Percentiles rank a stretch among this genome's conserved stretches.
Conservation (phyloP, 2,888 invertebrate genomes). For the Drosophila subsilvestris region DNA sequence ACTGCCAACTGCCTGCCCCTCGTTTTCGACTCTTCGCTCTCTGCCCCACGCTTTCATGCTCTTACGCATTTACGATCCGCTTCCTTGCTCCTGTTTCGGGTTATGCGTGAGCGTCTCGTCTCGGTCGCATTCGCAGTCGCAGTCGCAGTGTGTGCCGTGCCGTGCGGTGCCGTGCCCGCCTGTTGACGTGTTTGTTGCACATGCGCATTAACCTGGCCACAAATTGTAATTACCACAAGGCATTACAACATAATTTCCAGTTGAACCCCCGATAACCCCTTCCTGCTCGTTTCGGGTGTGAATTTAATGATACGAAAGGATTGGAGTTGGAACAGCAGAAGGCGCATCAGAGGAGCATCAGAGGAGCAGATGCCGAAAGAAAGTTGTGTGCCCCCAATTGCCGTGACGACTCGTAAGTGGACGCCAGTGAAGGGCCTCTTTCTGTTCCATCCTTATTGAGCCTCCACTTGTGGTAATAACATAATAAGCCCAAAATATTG, state of each 20-base stretch:
- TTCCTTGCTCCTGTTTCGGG: constrained; percentile 44
- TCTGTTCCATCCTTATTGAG: constrained; percentile 21
- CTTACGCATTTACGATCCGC: constrained; percentile 12
- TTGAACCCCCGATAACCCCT: constrained; percentile 36
- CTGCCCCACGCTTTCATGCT: constrained; percentile 40
- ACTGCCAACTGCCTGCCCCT: background rate
- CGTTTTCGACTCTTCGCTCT: background rate
- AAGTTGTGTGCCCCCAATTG: constrained; percentile 61
- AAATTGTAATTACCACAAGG: constrained; percentile 81
- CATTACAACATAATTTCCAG: constrained; percentile 78
- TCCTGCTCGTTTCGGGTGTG: constrained; percentile 62
- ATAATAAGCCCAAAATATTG: constrained; percentile 77
- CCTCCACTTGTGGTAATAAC: constrained; percentile 63
- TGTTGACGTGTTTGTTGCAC: constrained; percentile 79
- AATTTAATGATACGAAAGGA: constrained; percentile 68
- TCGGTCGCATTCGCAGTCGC: background rate
- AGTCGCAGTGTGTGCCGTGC: background rate
- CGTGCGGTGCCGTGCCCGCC: constrained; percentile 36
- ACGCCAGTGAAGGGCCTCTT: constrained; percentile 51
- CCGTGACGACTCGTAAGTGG: constrained; percentile 58
- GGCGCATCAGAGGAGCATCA: constrained; percentile 10
- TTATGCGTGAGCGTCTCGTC: constrained; percentile 25
- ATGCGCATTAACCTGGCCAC: constrained; percentile 78
- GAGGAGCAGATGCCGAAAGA: constrained; percentile 56
- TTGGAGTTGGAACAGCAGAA: background rate